phyloP scores from a whole-genome alignment of 1,140 invertebrate genomes.

The Yoshiicerus persimilis region DNA sequence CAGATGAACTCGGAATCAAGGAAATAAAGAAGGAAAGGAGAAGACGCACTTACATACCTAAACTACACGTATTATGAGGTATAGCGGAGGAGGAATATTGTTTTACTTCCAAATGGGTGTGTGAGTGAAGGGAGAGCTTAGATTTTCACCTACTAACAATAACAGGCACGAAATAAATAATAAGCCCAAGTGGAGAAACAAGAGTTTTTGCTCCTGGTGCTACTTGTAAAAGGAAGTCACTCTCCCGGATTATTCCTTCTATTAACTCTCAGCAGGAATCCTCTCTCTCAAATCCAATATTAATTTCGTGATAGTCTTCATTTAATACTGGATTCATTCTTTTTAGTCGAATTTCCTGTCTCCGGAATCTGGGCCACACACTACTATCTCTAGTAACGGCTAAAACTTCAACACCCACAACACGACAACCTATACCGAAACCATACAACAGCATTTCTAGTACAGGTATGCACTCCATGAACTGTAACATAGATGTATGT shows the following conservation, averaged over 20 bases:
- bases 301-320: conserved; percentile 13
- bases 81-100: neutral
- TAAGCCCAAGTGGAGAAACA: neutral
- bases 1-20: neutral
- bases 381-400: too few species aligned
- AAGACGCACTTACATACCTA: too few species aligned
- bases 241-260: neutral
- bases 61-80: too few species aligned
- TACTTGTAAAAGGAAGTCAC: neutral
- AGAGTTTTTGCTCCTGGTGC: neutral
- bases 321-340: neutral
- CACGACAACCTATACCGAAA: too few species aligned
- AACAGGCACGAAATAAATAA: neutral
- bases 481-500: too few species aligned
- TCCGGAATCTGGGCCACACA: neutral
- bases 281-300: conserved; percentile 18
- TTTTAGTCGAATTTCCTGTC: neutral
- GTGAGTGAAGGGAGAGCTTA: neutral
- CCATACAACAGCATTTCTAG: too few species aligned
- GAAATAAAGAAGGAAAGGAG: too few species aligned
- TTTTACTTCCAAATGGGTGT: neutral
- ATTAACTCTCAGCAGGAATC: neutral
- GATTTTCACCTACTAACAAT: neutral
- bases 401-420: neutral
- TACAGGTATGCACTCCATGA: too few species aligned